Evolutionary conservation across 64 coral and sea anemone genomes (phyloP).

Genomic region (Porites lutea): DNA sequence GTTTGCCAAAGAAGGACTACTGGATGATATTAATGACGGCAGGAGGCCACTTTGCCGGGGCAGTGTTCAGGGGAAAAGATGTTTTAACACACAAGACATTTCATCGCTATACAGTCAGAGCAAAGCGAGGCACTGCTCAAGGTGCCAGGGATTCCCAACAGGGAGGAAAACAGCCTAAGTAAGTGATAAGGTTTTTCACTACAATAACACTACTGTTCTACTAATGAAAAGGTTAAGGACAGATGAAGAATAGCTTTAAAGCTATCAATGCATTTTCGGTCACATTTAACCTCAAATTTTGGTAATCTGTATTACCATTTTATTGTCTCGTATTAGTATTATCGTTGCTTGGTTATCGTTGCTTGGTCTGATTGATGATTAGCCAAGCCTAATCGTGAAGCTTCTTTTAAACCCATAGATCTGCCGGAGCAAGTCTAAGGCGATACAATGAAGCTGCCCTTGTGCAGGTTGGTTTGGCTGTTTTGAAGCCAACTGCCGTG

Average conservation of each 20-base stretch:
- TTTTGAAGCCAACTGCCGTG: background rate
- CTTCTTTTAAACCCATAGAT: slow-evolving; percentile 33
- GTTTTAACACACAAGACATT: slow-evolving; percentile 93
- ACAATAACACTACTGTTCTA: background rate
- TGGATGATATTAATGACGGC: slow-evolving; percentile 99
- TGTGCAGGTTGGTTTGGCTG: slow-evolving; percentile 57
- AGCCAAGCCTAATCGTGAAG: too few relatives aligned
- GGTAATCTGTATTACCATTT: too few relatives aligned
- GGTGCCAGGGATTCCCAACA: slow-evolving; percentile 88
- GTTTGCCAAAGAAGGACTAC: slow-evolving; percentile 52
- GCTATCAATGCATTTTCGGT: too few relatives aligned
- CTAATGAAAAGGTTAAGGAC: too few relatives aligned
- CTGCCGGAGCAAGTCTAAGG: slow-evolving; percentile 95
- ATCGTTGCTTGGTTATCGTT: too few relatives aligned
- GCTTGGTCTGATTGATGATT: too few relatives aligned
- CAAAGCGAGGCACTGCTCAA: slow-evolving; percentile 92
- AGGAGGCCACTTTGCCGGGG: slow-evolving; percentile 98
- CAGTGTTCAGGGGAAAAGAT: slow-evolving; percentile 83
- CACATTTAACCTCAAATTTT: too few relatives aligned
- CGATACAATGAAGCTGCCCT: slow-evolving; percentile 97
- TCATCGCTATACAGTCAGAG: slow-evolving; percentile 97
- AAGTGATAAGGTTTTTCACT: slow-evolving; percentile 4
- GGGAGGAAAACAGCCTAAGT: slow-evolving; percentile 92
- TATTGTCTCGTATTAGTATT: too few relatives aligned
- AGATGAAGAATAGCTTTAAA: too few relatives aligned